A percentile compares a stretch with the other conserved stretches of the same genome.
Conservation (phyloP, 2,113 vertebrate species). For the Hemiscyllium ocellatum region DNA sequence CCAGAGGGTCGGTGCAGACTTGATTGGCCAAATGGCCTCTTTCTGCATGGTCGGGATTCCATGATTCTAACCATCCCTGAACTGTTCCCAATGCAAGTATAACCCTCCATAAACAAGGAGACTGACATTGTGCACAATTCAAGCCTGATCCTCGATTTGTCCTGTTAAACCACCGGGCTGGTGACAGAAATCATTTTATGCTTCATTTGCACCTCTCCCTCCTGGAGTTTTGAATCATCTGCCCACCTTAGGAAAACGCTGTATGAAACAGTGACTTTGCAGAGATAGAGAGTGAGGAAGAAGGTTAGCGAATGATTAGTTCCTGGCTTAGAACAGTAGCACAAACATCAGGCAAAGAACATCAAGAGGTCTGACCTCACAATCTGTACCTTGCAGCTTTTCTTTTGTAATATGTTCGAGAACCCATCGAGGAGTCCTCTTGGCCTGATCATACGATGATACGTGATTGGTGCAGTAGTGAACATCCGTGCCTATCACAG, state of each 20-base stretch:
- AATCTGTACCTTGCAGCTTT: conserved; percentile 62
- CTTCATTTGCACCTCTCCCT: too few species aligned
- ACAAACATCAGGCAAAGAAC: background rate
- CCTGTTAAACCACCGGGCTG: too few species aligned
- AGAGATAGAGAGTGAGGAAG: background rate
- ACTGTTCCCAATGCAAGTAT: too few species aligned
- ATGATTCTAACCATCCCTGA: too few species aligned
- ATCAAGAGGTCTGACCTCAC: background rate
- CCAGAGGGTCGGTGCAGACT: too few species aligned
- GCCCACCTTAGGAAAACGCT: background rate
- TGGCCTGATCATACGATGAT: conserved; percentile 70
- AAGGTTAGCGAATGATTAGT: background rate
- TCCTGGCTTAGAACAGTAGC: background rate
- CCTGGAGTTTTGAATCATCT: background rate
- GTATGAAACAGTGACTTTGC: background rate
- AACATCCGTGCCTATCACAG: conserved; percentile 60
- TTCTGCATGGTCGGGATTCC: too few species aligned
- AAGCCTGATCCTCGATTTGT: too few species aligned
- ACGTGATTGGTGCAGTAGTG: conserved; percentile 67
- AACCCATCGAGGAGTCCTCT: conserved; percentile 70
- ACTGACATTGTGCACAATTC: too few species aligned
- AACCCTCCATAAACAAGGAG: too few species aligned
- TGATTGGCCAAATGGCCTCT: too few species aligned
- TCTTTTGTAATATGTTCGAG: conserved; percentile 69
- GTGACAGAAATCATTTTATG: too few species aligned